Conservation (phyloP, 2,113 vertebrate species). For the Silurus glanis region DNA sequence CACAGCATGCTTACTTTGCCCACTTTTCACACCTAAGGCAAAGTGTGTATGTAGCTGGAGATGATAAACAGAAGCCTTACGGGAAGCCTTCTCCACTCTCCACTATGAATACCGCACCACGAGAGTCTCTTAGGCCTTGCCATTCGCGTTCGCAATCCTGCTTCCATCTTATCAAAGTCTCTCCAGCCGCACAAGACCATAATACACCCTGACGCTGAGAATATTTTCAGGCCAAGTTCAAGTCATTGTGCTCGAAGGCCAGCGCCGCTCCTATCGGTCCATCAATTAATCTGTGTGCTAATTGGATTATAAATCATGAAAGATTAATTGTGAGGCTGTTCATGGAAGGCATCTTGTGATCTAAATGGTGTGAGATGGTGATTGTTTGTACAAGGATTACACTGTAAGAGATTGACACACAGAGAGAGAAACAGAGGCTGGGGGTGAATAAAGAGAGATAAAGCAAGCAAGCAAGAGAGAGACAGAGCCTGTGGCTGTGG, state of each 20-base stretch:
- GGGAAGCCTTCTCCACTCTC: neutral
- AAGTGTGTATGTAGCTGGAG: neutral
- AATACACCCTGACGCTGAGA: neutral
- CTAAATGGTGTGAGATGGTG: slow-evolving; percentile 21
- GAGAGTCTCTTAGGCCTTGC: slow-evolving; percentile 26
- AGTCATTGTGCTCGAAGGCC: slow-evolving; percentile 14
- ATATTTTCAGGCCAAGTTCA: slow-evolving; percentile 1
- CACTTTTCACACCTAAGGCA: neutral
- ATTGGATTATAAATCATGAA: slow-evolving; percentile 52
- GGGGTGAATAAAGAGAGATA: neutral
- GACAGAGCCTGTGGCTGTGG: slow-evolving; percentile 6
- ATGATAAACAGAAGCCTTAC: neutral
- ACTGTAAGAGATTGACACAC: slow-evolving; percentile 6
- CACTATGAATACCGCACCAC: slow-evolving; percentile 7
- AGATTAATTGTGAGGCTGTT: slow-evolving; percentile 38
- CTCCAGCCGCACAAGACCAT: slow-evolving; percentile 29
- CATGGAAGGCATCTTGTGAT: slow-evolving; percentile 32
- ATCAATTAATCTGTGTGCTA: slow-evolving; percentile 44
- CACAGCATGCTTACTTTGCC: neutral
- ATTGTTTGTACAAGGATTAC: slow-evolving; percentile 24
- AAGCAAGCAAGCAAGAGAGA: neutral
- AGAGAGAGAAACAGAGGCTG: neutral
- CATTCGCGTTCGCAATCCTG: slow-evolving; percentile 37
- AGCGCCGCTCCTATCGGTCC: slow-evolving; percentile 21
- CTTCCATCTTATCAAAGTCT: slow-evolving; percentile 46